Base-by-base conservation (phyloP, 1,140 invertebrate genomes). In the Lucilia cuprina region DNA sequence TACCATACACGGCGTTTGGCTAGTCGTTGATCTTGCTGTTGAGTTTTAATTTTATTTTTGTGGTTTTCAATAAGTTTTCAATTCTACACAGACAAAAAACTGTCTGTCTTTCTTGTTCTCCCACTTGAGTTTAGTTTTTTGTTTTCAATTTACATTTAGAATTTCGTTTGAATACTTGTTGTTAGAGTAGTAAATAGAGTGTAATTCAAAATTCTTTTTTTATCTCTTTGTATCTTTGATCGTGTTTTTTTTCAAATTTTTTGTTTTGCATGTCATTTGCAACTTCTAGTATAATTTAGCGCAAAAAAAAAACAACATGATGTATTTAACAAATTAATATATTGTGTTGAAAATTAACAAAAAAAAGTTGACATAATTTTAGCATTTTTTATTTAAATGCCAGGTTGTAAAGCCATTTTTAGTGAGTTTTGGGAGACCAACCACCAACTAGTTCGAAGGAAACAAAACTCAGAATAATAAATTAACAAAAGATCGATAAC, bases 281-380 rank as follows among this genome's bases (percentile, higher is more conserved):
- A n/a, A 60, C 14, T 60, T 60, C n/a, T 60, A 60, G 55, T 21
- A 21, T 70, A 21, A 70, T 70, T 70, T 19, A 70, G 65, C 65
- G 21, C 25, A 70, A 60, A 60, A 60, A 70, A 65, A 70, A 60
- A 60, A 60, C 25, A 65, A 70, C 65, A 70, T 70, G 65, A n/a
- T 60, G n/a, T n/a, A 60, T 14, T 60, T 60, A 60, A n/a, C 55
- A 21, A 70, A 70, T 70, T 70, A 70, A n/a, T 21, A 70, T 70
- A n/a, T 70, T 70, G 65, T 17, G 5, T 21, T 21, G 21, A 70
- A 19, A 21, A 21, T 60, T 60, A 41, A 41, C 41, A 41, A 41
- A 41, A 14, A 60, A 60, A 14, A 60, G n/a, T 60, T 60, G n/a
- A n/a, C 55, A 60, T 8, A 60, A 60, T 60, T 60, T 60, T n/a